phyloP scores from a whole-genome alignment of 2,888 invertebrate genomes.

The Cinara cedri region DNA sequence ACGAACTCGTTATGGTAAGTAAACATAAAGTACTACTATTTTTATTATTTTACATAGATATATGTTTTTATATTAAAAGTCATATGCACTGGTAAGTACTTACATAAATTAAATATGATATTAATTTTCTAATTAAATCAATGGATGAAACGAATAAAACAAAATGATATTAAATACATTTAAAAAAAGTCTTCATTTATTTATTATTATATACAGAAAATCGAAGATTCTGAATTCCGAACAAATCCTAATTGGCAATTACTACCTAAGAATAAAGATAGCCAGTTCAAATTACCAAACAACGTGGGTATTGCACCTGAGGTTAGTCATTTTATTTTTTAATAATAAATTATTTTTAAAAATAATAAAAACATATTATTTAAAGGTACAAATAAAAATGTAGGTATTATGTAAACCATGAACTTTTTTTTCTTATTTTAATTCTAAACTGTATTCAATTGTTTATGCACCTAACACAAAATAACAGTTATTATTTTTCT shows the following conservation, averaged over 20 bases:
- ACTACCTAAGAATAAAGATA: constrained; percentile 50
- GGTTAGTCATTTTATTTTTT: constrained; percentile 6
- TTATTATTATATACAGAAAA: constrained; percentile 40
- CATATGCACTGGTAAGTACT: no score
- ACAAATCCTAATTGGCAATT: constrained; percentile 55
- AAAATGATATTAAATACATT: neutral
- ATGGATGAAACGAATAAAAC: neutral
- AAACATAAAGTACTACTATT: neutral
- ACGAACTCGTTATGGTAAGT: constrained; percentile 52
- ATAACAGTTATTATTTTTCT: no score
- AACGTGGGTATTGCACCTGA: constrained; percentile 49
- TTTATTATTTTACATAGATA: neutral
- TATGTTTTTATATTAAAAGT: neutral
- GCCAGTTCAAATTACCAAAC: constrained; percentile 53
- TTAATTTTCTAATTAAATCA: neutral
- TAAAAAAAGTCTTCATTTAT: neutral
- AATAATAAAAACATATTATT: neutral
- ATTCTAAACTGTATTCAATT: neutral
- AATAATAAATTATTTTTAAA: neutral
- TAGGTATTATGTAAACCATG: neutral
- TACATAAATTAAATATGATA: no score
- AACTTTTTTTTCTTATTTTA: neutral
- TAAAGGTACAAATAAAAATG: neutral
- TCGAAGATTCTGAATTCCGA: constrained; percentile 54
- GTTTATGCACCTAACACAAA: no score